A percentile compares a stretch with the other conserved stretches of the same genome.
These are phyloP conservation scores for Corythornis madagascariensis DNA, from an alignment of 2,113 vertebrate genomes.

Conservation along the genomic window DNA sequence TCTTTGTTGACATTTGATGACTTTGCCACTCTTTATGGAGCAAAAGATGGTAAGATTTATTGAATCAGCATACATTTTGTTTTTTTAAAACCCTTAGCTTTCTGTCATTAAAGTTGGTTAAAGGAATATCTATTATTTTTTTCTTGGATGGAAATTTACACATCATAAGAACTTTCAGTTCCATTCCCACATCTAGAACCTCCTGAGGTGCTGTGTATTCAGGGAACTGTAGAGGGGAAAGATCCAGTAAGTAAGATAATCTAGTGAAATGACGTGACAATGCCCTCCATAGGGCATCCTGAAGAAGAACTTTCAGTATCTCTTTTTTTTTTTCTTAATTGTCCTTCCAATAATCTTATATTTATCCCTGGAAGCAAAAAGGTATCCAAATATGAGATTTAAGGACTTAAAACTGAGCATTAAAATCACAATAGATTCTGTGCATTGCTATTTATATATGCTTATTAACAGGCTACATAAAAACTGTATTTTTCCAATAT, in stretches of 20 bases:
- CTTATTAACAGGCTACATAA: not conserved
- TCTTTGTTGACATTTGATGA: not conserved
- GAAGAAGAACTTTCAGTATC: not conserved
- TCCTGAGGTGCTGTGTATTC: not conserved
- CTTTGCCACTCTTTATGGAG: not conserved
- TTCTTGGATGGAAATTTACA: not conserved
- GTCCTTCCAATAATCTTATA: not conserved
- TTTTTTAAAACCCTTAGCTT: not conserved
- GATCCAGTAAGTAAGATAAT: not conserved
- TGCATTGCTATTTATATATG: not conserved
- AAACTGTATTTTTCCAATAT: fast-evolving
- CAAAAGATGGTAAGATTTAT: not conserved
- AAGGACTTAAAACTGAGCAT: not conserved
- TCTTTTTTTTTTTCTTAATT: not conserved
- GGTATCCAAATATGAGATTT: not conserved
- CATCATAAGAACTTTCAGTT: not conserved
- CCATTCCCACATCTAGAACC: not conserved
- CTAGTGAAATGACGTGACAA: not conserved
- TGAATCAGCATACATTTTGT: not conserved
- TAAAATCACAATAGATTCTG: not conserved
- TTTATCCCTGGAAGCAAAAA: not conserved
- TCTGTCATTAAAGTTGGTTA: not conserved
- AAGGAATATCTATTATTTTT: not conserved
- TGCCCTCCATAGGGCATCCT: not conserved
- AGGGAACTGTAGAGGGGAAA: not conserved